These are phyloP conservation scores for Bujurquina vittata DNA, from an alignment of 2,113 vertebrate species.

Conservation along the genomic window DNA sequence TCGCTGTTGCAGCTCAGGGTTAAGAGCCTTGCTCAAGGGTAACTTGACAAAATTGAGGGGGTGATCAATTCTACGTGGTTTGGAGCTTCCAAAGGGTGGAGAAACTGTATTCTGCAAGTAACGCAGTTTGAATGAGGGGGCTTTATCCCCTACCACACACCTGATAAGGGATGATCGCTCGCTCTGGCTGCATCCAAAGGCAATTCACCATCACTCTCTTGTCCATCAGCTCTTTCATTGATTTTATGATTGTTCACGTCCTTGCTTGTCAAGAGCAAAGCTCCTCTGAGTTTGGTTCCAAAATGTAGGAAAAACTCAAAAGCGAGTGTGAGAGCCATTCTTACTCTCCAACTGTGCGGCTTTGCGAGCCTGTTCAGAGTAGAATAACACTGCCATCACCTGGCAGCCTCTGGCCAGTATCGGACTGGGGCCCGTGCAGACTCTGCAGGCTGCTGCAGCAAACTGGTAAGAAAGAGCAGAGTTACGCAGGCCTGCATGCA, in stretches of 20 bases:
- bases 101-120: conserved; percentile 16
- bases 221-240: conserved; percentile 57
- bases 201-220: conserved; percentile 51
- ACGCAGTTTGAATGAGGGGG: not conserved
- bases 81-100: not conserved
- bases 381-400: conserved; percentile 79
- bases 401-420: conserved; percentile 31
- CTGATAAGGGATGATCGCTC: conserved; percentile 45
- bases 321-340: not conserved
- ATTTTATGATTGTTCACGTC: conserved; percentile 62
- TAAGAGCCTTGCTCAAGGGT: conserved; percentile 42
- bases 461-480: conserved; percentile 35
- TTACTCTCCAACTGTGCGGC: not conserved
- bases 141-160: conserved; percentile 29
- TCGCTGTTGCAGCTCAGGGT: conserved; percentile 3
- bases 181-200: conserved; percentile 37
- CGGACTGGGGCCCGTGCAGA: not conserved
- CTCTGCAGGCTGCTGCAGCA: conserved; percentile 20
- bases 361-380: not conserved
- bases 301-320: conserved; percentile 44
- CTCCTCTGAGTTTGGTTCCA: conserved; percentile 41
- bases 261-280: conserved; percentile 60
- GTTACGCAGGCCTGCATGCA: conserved; percentile 19
- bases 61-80: conserved; percentile 13
- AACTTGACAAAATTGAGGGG: conserved; percentile 19